These are phyloP conservation scores for Centroberyx gerrardi DNA, from an alignment of 2,797 vertebrate genomes.

Conservation along the genomic window DNA sequence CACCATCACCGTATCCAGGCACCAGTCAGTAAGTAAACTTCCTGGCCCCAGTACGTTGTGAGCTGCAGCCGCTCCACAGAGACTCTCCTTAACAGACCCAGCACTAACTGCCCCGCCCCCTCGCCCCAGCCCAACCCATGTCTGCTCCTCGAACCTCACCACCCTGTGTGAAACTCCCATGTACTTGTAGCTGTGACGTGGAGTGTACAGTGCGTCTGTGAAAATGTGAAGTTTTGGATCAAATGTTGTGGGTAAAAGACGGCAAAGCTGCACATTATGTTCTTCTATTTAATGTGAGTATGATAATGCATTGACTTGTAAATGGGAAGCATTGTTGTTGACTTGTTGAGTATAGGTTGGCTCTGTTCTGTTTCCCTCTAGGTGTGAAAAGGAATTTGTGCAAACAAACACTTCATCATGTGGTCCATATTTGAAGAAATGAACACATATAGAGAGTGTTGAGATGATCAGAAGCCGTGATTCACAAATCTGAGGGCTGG, in stretches of 20 bases:
- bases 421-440: conserved; percentile 45
- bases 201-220: conserved; percentile 60
- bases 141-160: conserved; percentile 61
- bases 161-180: conserved; percentile 68
- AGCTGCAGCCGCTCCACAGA: conserved; percentile 52
- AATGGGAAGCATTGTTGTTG: conserved; percentile 51
- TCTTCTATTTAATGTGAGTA: conserved; percentile 51
- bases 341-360: conserved; percentile 38
- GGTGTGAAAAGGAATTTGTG: conserved; percentile 51
- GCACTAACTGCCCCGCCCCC: conserved; percentile 52
- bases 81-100: conserved; percentile 55
- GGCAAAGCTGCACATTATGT: conserved; percentile 66
- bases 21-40: conserved; percentile 86
- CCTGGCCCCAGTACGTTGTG: conserved; percentile 70
- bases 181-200: conserved; percentile 67
- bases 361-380: conserved; percentile 59
- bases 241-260: conserved; percentile 35
- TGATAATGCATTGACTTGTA: conserved; percentile 29
- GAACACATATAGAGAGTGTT: conserved; percentile 8
- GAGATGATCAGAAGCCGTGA: conserved; percentile 13
- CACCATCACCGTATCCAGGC: conserved; percentile 86
- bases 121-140: conserved; percentile 60
- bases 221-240: conserved; percentile 75
- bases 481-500: conserved; percentile 7
- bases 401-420: conserved; percentile 39